Evolutionary conservation across 2,113 vertebrate genomes (phyloP).

Genomic region (Antechinus flavipes): DNA sequence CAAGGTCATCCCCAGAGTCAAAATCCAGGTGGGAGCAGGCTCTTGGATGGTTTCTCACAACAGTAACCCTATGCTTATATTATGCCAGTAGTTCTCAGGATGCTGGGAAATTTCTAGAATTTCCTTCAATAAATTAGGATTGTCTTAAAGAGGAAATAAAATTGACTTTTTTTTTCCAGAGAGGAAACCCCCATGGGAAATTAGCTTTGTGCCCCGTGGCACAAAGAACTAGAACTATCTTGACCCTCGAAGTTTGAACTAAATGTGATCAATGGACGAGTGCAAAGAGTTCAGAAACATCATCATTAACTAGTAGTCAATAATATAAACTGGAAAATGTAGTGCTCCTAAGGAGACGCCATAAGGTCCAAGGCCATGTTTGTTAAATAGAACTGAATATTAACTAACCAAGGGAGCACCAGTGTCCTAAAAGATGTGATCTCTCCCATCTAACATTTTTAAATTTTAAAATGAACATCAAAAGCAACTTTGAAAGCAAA

Average conservation of each 20-base stretch:
- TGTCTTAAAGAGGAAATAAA: neutral
- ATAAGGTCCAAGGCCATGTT: neutral
- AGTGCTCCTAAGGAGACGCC: neutral
- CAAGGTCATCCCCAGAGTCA: neutral
- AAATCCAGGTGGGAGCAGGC: neutral
- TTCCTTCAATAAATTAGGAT: neutral
- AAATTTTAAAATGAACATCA: neutral
- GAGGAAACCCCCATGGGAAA: neutral
- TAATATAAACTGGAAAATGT: neutral
- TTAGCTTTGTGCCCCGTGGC: neutral
- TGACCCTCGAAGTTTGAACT: neutral
- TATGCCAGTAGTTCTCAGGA: neutral
- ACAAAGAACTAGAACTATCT: neutral
- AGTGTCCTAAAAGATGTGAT: neutral
- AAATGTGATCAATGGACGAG: neutral
- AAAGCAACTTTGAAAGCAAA: neutral
- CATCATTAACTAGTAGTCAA: neutral
- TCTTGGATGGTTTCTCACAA: neutral
- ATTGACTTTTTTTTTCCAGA: neutral
- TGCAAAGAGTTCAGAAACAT: neutral
- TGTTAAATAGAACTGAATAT: neutral
- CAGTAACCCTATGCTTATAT: neutral
- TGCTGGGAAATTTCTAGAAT: conserved; percentile 1
- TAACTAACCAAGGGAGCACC: neutral
- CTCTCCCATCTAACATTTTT: neutral